Base-by-base conservation (phyloP, 2,888 invertebrate genomes). In the Drosophila formosana region DNA sequence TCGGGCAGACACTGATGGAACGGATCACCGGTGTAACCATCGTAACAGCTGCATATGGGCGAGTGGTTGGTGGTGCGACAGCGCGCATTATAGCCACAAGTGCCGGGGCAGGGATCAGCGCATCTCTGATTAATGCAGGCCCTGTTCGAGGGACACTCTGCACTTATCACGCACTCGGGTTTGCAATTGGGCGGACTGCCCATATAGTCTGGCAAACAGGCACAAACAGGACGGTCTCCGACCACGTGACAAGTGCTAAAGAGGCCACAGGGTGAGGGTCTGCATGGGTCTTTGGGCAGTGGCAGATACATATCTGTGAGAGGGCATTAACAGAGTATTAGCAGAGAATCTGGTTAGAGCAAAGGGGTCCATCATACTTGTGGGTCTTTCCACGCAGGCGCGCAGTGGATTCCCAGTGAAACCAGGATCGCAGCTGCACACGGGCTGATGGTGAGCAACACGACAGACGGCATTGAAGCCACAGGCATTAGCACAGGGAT, bases 381-480 rank as follows among this genome's bases (percentile, higher is more conserved):
- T 84, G 68, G 93, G 93, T 81, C 93, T 92, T 58, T 93, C 91
- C 79, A 96, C 95, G 90, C 97, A 97, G 63, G 96, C 95, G 66
- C 94, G 93, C 79, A 96, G 94, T 9, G 97, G 96, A 93, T 96
- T 96, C 91, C 97, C 97, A 69, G 95, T 95, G 88, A 95, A 96
- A 77, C 96, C 96, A 46, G 94, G 92, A 51, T 95, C 89, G 91
- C 97, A 97, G 55, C 94, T 94, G 88, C 97, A 97, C 30, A 95
- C 94, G 3, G 97, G 97, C 57, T 96, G 95, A 91, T 98, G 97
- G 91, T 97, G 96, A 81, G 95, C 94, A 3, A 97, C 96, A 58
- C 95, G 95, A 91, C 97, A 97, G 91, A 96, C 95, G 4, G 97
- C 96, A 91, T 97, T 96, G 80, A 96, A 93, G 51, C 97, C 97